Evolutionary conservation across 2,888 invertebrate genomes (phyloP), one percentile per base, ranked within the genome.

Genomic region (Erebia epiphron): DNA sequence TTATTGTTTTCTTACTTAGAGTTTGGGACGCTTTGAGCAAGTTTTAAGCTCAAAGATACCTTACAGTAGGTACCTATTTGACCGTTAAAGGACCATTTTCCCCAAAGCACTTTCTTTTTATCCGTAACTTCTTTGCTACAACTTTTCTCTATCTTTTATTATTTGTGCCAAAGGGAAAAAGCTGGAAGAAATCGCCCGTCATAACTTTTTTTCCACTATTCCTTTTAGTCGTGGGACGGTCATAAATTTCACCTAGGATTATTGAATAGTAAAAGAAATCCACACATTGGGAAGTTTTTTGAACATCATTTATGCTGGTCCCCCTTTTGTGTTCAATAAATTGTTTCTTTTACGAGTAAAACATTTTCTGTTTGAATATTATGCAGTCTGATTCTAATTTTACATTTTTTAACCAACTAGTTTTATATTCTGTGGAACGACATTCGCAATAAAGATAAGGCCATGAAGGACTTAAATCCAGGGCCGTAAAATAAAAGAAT

Each of bases 171-270:
- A 63, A 63, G 41, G 64, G 54, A 52, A 52, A 52, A 64, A 64
- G 16, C 54, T 52, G 64, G 35, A 54, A 41, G 63, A 54, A 52
- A 52, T 64, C 52, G 64, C 13, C 64, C 41, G 64, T 54, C 64
- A 64, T 64, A 64, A 64, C 64, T 64, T 64, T 64, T 64, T 64
- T 64, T 54, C 41, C 54, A 64, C 64, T 54, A 64, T 52, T 64
- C 64, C 52, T 64, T n/a, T 52, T 16, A 41, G 54, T 54, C 46
- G 16, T 35, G 64, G 64, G n/a, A 11, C 41, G 41, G 50, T 54
- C 54, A 13, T 64, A 64, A 64, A 64, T 64, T 64, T 54, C 11
- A 64, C 64, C 64, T 54, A 54, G 35, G 18, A 64, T 52, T 54
- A 64, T 62, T 62, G 62, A 64, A 64, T 41, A 54, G 52, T 64